phyloP scores from a whole-genome alignment of 2,888 invertebrate species.

The Terebella lapidaria region DNA sequence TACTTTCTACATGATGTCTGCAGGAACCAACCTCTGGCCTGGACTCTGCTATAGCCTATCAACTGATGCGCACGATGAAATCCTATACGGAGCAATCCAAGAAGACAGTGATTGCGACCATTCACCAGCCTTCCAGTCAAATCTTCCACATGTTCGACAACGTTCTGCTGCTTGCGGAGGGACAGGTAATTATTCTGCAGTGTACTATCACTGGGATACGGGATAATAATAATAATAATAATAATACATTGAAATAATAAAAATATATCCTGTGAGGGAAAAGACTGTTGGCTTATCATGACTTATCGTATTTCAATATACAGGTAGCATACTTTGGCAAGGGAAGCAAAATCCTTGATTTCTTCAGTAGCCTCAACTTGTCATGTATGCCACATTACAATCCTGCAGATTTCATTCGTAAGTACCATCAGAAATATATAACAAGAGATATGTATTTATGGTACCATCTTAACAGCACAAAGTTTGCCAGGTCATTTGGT shows the following conservation, averaged over 20 bases:
- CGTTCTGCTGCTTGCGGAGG: constrained; percentile 61
- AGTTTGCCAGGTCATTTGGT: no score
- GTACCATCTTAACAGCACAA: no score
- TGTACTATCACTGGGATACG: no score
- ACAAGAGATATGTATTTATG: no score
- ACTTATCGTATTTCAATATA: no score
- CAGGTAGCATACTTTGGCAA: constrained; percentile 70
- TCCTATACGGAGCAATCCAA: constrained; percentile 70
- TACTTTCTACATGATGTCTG: not conserved
- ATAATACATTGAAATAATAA: no score
- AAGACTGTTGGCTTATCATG: no score
- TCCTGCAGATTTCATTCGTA: constrained; percentile 67
- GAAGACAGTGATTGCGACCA: constrained; percentile 73
- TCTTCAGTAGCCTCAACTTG: constrained; percentile 68
- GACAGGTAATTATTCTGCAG: constrained; percentile 54
- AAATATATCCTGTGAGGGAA: no score
- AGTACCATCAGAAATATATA: no score
- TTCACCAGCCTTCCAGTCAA: constrained; percentile 79
- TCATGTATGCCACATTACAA: constrained; percentile 73
- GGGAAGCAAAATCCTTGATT: constrained; percentile 66
- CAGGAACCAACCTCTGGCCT: constrained; percentile 79
- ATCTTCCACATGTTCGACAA: constrained; percentile 80
- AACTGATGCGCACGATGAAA: constrained; percentile 69
- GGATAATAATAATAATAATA: no score
- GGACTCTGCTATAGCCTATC: constrained; percentile 74